Base-by-base conservation (phyloP, 2,113 vertebrate species). In the Pica pica region DNA sequence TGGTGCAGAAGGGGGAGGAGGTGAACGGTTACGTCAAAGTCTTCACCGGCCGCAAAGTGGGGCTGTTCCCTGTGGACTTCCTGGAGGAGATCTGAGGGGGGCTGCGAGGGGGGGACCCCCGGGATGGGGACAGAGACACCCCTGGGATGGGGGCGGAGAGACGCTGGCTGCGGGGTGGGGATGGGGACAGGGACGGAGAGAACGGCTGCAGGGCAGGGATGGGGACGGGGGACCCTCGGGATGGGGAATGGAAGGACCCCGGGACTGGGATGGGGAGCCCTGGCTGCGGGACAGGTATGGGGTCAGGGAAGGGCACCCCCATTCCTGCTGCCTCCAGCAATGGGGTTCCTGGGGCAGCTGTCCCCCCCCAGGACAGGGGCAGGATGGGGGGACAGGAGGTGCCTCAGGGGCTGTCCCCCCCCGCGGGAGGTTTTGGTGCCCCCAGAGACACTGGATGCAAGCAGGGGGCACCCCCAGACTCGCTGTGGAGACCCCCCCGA, bases 1-100 rank as follows among this genome's bases (percentile, higher is more conserved):
- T 99, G 88, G 99, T 99, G 93, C 99, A 99, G 97, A 99, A 99
- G 96, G 99, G 99, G 42, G 99, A 99, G 22, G 99, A 99, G 96
- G 98, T 98, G 87, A 99, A 99, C 0, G 99, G 99, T 56, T 99
- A 99, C 70, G 97, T 99, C 85, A 99, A 99, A 94, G 99, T 99
- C 96, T 99, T 98, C 98, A 99, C 99, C 1, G 99, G 99, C 83
- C 98, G 99, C 83, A 99, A 99, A 96, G 98, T 99, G 96, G 99
- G 99, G 91, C 99, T 99, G 96, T 99, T 99, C 88, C 99, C 99
- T 4, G 97, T 98, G 22, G 98, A 99, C 97, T 98, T 99, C 90
- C 97, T 99, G 79, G 97, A 99, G 95, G 99, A 99, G 96, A 99
- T 99, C 97, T 99, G 94, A 97, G 61, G 4, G 9, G 39, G 60